Evolutionary conservation across 2,797 vertebrate genomes (phyloP).

Genomic region (Catostomus latipinnis): DNA sequence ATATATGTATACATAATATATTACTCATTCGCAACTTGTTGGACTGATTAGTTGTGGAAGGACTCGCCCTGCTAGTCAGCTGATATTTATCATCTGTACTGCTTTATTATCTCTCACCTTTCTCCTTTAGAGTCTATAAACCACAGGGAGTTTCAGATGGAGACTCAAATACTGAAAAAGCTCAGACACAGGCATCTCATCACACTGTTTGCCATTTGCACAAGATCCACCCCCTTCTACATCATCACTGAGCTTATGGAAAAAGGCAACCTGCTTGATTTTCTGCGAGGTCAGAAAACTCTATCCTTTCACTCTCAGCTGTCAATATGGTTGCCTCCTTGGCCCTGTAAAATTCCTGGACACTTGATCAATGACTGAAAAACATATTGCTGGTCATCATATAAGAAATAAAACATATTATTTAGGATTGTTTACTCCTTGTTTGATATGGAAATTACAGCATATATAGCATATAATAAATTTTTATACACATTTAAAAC

Average conservation of each 20-base stretch:
- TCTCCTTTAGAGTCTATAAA: constrained; percentile 55
- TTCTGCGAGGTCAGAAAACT: constrained; percentile 66
- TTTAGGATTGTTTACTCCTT: too few relatives aligned
- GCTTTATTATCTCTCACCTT: background rate
- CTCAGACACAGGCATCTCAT: constrained; percentile 72
- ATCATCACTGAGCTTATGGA: constrained; percentile 75
- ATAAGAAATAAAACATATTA: too few relatives aligned
- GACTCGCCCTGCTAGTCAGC: background rate
- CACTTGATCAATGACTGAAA: too few relatives aligned
- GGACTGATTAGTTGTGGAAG: background rate
- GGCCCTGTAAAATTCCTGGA: too few relatives aligned
- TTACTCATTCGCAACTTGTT: background rate
- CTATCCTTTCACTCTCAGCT: background rate
- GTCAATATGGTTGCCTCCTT: background rate
- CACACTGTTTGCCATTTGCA: constrained; percentile 67
- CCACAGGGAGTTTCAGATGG: constrained; percentile 64
- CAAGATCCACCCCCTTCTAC: constrained; percentile 66
- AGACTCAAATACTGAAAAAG: constrained; percentile 72
- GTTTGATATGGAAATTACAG: too few relatives aligned
- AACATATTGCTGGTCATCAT: too few relatives aligned
- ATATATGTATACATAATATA: background rate
- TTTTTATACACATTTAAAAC: too few relatives aligned
- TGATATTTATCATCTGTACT: background rate
- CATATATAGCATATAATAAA: too few relatives aligned
- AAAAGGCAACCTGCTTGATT: constrained; percentile 71